Base-by-base conservation (phyloP, 2,113 vertebrate species). In the Lucifuga dentata region DNA sequence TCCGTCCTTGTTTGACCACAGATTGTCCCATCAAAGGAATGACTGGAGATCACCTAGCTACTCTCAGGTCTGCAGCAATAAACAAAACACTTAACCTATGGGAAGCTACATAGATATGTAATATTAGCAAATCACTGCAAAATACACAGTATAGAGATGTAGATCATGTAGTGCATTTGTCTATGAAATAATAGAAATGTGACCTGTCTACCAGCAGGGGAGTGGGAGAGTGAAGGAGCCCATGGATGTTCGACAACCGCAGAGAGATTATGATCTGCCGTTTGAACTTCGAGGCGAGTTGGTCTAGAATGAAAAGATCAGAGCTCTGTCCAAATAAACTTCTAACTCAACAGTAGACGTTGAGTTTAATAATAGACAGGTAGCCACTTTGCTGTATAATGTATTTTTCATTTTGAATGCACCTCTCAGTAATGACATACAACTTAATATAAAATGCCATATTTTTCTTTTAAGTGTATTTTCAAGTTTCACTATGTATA, bases 271-370 rank as follows among this genome's bases (percentile, higher is more conserved):
- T 16, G 79, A 86, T 48, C 72, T 95, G 69, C 94, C 93, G 3
- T 95, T 95, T 86, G 93, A 96, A 65, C 86, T 94, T 24, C 86
- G 84, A 65, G 94, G 94, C 23, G 90, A 95, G 53, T 75, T 95
- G 49, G 94, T 95, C 29, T 95, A 88, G 90, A 67, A 46, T 2
- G 23, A 57, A 38, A 63, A 21, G 40, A 40, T 67, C 36, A 45
- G 24, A 48, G 26, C 16, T 40, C 15, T n/a, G 35, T 56, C 53
- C 7, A 32, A 50, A 68, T 45, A 9, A 1, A 2, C 23, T 15
- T 58, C 9, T 11, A 5, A 40, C 38, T 40, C 33, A 15, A 3
- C 9, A 32, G 2, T 10, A n/a, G n/a, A 40, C 21, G 61, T 20
- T 64, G 24, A 58, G 11, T n/a, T 16, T 24, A 21, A 23, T 19